phyloP scores from a whole-genome alignment of 2,797 vertebrate species.

The Sternarchorhynchus goeldii region DNA sequence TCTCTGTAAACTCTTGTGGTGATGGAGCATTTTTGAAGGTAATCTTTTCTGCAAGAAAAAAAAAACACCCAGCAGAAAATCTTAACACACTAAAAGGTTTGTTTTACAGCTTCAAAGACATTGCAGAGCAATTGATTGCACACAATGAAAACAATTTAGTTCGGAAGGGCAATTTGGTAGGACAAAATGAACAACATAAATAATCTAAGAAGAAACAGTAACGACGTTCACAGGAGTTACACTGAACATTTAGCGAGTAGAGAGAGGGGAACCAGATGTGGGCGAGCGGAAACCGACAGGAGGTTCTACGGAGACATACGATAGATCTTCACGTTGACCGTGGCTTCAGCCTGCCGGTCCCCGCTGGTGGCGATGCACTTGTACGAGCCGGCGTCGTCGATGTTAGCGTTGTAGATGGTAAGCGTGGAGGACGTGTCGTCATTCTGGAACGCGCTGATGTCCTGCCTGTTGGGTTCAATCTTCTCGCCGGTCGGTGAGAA shows the following conservation, averaged over 20 bases:
- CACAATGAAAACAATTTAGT: neutral
- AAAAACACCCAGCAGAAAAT: neutral
- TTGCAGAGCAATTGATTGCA: neutral
- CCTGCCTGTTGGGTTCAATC: constrained; percentile 86
- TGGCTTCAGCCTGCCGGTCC: constrained; percentile 86
- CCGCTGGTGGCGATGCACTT: constrained; percentile 88
- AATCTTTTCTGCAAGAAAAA: constrained; percentile 86
- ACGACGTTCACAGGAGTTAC: neutral
- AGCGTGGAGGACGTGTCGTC: constrained; percentile 93
- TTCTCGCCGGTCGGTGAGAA: constrained; percentile 89
- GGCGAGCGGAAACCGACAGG: neutral
- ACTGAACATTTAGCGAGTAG: neutral
- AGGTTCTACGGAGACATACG: constrained; percentile 77
- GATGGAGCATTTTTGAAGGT: constrained; percentile 93
- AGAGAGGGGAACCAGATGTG: neutral
- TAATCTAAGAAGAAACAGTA: neutral
- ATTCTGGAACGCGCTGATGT: constrained; percentile 86
- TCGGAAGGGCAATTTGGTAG: neutral
- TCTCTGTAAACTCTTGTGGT: constrained; percentile 94
- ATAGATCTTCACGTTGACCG: constrained; percentile 94
- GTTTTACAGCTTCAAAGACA: neutral
- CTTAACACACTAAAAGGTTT: neutral
- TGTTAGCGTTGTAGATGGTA: constrained; percentile 91
- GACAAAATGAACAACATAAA: constrained; percentile 10
- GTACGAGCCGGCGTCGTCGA: constrained; percentile 91